Conservation (phyloP, 1,140 invertebrate genomes). For the Monomorium pharaonis region DNA sequence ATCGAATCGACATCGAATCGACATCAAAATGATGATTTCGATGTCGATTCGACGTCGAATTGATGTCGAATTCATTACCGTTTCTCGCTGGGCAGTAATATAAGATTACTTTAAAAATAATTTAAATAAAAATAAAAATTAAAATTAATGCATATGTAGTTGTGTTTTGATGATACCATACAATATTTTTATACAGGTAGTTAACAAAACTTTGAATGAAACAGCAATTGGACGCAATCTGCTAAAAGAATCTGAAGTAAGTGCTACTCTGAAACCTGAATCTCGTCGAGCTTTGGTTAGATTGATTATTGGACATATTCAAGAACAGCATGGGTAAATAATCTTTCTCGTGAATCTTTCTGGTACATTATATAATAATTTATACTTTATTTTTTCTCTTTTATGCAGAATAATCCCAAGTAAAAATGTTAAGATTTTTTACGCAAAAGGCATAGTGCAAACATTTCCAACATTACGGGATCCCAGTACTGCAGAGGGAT, state of each 20-base stretch:
- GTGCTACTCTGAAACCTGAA: background rate
- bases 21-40: too few species aligned
- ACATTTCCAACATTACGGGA: background rate
- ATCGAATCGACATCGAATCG: too few species aligned
- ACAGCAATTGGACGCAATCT: background rate
- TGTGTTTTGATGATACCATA: background rate
- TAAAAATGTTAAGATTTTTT: background rate
- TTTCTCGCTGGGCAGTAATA: too few species aligned
- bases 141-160: background rate
- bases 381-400: background rate
- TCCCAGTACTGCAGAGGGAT: background rate
- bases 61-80: too few species aligned
- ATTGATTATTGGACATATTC: background rate
- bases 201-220: background rate
- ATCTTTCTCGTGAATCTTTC: background rate
- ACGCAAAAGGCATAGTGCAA: background rate
- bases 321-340: background rate
- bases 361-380: background rate
- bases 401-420: background rate
- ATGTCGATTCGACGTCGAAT: too few species aligned
- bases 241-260: background rate
- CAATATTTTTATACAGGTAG: background rate
- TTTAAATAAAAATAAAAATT: background rate
- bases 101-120: background rate
- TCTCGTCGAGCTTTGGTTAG: background rate